Evolutionary conservation across 2,113 vertebrate species (phyloP).

Genomic region (Tyto alba): DNA sequence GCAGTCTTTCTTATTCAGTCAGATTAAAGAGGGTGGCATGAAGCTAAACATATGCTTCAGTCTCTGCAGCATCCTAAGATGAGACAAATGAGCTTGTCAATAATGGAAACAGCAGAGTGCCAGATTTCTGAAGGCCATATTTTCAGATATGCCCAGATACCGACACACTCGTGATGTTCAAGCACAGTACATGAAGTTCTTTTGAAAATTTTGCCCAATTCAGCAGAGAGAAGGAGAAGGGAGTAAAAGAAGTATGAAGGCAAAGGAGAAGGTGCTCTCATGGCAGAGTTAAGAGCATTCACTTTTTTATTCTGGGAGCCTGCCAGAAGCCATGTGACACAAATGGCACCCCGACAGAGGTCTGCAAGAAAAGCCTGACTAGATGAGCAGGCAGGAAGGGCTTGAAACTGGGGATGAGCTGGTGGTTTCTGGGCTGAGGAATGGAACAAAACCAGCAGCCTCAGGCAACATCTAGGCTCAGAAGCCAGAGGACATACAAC

Average conservation of each 20-base stretch:
- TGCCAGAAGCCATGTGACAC: neutral
- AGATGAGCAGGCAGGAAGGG: neutral
- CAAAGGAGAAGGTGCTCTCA: neutral
- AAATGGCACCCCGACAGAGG: neutral
- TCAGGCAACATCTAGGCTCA: neutral
- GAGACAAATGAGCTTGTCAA: neutral
- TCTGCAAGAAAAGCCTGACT: neutral
- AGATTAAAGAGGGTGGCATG: neutral
- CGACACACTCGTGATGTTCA: neutral
- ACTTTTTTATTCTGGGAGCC: neutral
- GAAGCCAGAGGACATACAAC: neutral
- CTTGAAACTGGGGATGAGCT: neutral
- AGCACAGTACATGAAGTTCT: neutral
- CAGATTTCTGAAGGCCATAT: neutral
- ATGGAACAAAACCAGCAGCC: neutral
- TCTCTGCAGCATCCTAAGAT: neutral
- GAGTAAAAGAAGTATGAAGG: neutral
- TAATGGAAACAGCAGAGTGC: neutral
- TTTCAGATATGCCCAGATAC: neutral
- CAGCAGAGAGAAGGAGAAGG: neutral
- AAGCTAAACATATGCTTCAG: neutral
- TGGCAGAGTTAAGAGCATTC: neutral
- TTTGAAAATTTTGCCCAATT: neutral
- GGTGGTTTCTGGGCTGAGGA: neutral
- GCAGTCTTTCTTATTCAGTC: neutral